Conservation (phyloP, 1,140 invertebrate genomes). For the Whitmania pigra region DNA sequence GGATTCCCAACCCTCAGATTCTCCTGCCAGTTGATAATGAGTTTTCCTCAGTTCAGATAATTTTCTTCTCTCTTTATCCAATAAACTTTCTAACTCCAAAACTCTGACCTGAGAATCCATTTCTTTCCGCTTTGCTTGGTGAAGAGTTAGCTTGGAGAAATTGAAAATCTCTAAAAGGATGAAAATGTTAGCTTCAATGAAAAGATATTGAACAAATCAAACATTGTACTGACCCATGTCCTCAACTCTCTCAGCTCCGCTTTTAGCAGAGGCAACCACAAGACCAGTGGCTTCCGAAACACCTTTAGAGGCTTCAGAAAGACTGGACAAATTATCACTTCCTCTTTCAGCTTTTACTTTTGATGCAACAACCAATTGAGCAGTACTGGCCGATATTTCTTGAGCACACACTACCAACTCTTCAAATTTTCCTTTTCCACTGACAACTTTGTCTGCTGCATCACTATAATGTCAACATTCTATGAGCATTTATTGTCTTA, state of each 20-base stretch:
- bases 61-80: conserved; percentile 69
- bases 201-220: background rate
- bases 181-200: background rate
- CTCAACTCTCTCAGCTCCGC: conserved; percentile 69
- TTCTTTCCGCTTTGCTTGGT: conserved; percentile 84
- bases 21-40: conserved; percentile 72
- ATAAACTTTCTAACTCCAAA: conserved; percentile 74
- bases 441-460: conserved; percentile 81
- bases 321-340: conserved; percentile 59
- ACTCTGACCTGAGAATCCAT: conserved; percentile 78
- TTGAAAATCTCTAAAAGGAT: conserved; percentile 66
- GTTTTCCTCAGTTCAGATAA: conserved; percentile 72
- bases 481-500: conserved; percentile 7
- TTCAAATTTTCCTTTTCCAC: conserved; percentile 74
- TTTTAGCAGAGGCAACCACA: conserved; percentile 82
- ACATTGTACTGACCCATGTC: conserved; percentile 53
- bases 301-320: conserved; percentile 69
- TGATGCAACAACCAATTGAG: conserved; percentile 88
- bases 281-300: conserved; percentile 78
- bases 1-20: conserved; percentile 36
- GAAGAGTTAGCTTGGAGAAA: conserved; percentile 71
- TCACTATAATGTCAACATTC: conserved; percentile 48
- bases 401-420: conserved; percentile 88
- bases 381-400: conserved; percentile 90
- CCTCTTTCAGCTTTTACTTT: conserved; percentile 60